A percentile compares a stretch with the other conserved stretches of the same genome.
phyloP scores from a whole-genome alignment of 2,113 vertebrate species.

The Brienomyrus longianalis region DNA sequence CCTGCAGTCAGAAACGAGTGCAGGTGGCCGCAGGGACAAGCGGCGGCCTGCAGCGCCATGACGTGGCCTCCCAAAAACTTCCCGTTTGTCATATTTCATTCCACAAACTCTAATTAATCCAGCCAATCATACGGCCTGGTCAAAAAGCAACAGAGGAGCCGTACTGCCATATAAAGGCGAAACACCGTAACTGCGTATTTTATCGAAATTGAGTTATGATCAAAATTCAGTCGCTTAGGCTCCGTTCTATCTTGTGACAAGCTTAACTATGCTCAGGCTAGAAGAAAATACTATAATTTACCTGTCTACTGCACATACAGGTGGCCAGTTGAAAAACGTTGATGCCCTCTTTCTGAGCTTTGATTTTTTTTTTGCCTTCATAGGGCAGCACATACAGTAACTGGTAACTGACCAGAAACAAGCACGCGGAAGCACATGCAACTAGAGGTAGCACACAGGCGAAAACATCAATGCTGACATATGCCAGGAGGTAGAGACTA shows the following conservation, averaged over 20 bases:
- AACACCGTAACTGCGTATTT: not conserved
- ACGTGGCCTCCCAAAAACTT: not conserved
- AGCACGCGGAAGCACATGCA: not conserved
- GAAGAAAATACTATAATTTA: not conserved
- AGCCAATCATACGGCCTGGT: not conserved
- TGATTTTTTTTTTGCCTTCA: not conserved
- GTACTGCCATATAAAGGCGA: not conserved
- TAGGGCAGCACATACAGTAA: not conserved
- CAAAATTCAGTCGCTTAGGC: not conserved
- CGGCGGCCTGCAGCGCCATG: not conserved
- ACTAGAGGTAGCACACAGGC: not conserved
- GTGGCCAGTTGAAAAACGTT: not conserved
- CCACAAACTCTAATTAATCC: not conserved
- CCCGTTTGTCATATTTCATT: not conserved
- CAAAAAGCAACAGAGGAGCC: not conserved
- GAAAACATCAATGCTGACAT: not conserved
- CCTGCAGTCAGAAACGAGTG: not conserved
- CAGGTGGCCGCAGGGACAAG: not conserved
- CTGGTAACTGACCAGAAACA: not conserved
- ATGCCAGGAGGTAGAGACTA: not conserved
- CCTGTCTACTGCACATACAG: not conserved
- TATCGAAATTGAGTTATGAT: not conserved
- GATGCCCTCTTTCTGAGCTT: not conserved
- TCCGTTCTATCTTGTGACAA: not conserved
- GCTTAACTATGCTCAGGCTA: not conserved